Evolutionary conservation across 2,113 vertebrate genomes (phyloP), one percentile per base, ranked within the genome.

Genomic region (Phoenicopterus ruber): DNA sequence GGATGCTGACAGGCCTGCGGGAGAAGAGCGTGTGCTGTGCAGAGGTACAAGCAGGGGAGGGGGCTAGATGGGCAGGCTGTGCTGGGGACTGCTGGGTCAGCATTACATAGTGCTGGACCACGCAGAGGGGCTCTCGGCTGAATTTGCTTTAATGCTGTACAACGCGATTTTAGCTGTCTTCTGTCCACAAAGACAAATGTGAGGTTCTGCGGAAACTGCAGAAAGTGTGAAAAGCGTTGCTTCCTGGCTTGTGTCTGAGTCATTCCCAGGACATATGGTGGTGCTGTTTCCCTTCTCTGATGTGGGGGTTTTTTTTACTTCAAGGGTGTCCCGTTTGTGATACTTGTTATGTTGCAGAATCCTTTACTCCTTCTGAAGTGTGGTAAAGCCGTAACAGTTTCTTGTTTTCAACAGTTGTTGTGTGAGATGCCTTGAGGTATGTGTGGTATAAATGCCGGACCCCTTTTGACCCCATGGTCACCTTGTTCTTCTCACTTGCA

Each of bases 51-150:
- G 31, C 32, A 70, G 84, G 29, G 49, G 49, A 40, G 73, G 36
- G 49, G 54, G 42, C 46, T 59, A 21, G 11, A 10, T 0, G 0
- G 40, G 15, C 73, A 54, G 52, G 59, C 62, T 82, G 55, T 2
- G 1, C 50, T 44, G 40, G 34, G 31, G 38, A 55, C 13, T 31
- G 17, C 5, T 44, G 1, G 44, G 12, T 8, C n/a, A 42, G 28
- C 21, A 3, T 28, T 24, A 7, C 12, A 5, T 8, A 13, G 36
- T 18, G 15, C 65, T 76, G 66, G 46, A 22, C 66, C 42, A 4
- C 4, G 4, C 5, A 5, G 26, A 40, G 31, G 38, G 40, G 29
- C 24, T 52, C 38, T 49, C 31, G 25, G 57, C 52, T 82, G 69
- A 71, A 52, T 86, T 81, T 74, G 13, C 20, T 86, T 44, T 61